Evolutionary conservation across 2,113 vertebrate species (phyloP), one percentile per base, ranked within the genome.

Genomic region (Probosciger aterrimus): DNA sequence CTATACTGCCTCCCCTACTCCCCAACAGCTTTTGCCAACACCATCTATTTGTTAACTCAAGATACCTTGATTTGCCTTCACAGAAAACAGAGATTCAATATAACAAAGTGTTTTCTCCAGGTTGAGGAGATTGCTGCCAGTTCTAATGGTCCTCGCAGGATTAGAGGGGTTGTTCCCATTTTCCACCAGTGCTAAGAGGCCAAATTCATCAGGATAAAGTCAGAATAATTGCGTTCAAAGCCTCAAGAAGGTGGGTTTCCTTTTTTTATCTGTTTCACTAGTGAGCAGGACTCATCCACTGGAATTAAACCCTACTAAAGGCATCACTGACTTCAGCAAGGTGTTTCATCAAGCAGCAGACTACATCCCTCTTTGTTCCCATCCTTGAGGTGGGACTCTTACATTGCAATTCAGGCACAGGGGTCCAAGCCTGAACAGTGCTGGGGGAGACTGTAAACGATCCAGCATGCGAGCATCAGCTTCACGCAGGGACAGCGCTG

Each of bases 361-460:
- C 18, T 20, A 22, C 46, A 25, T 14, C 46, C 15, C 22, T 50
- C 75, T 76, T 59, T 2, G 0, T 18, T 37, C n/a, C 47, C 37
- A 18, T 4, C 24, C 18, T 31, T 1, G 0, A 47, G 57, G n/a
- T 37, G 33, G 57, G 37, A 64, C 35, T 43, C 4, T 24, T 7
- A 47, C 1, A 0, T 3, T 11, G 11, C 27, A 30, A 17, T 47
- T 47, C 1, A 23, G 1, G 52, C 4, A 1, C 2, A 5, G 55
- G 55, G 49, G 16, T 63, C 33, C 25, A 6, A 30, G 63, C n/a
- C 69, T 5, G 75, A 37, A 19, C 1, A 0, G 46, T 15, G 39
- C 60, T 37, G 6, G 14, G 37, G 16, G 33, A 62, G 18, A n/a
- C 28, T 8, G 2, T 50, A 57, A 55, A 49, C 24, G 23, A 74